phyloP scores from a whole-genome alignment of 2,113 vertebrate species.

The Tapirus terrestris region DNA sequence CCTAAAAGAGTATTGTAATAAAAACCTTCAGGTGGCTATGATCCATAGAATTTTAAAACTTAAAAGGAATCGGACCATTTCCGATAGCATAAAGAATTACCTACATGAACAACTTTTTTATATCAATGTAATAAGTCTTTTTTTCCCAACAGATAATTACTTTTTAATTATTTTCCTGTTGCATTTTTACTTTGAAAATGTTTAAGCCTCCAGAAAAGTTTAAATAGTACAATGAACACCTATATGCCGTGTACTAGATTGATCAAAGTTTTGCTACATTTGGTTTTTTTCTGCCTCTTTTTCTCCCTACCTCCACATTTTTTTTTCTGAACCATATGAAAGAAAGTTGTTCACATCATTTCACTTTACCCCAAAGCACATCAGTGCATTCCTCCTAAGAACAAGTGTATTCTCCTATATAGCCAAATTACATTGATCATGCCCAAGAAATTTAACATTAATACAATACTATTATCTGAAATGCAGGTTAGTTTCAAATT shows the following conservation, averaged over 20 bases:
- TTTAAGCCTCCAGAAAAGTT: constrained; percentile 3
- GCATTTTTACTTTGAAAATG: constrained; percentile 17
- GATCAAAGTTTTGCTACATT: neutral
- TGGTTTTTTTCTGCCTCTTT: constrained; percentile 2
- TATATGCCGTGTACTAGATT: neutral
- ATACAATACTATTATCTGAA: neutral
- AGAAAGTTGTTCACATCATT: neutral
- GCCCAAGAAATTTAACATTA: neutral
- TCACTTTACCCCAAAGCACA: neutral
- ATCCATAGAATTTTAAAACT: constrained; percentile 1
- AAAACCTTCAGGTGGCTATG: neutral
- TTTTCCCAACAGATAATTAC: neutral
- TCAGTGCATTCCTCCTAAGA: constrained; percentile 10
- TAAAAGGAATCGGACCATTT: constrained; percentile 6
- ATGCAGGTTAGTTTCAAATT: neutral
- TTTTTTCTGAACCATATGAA: constrained; percentile 1
- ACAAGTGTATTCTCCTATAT: neutral
- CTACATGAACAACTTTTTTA: neutral
- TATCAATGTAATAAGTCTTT: neutral
- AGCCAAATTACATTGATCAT: constrained; percentile 22
- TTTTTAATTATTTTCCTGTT: constrained; percentile 28
- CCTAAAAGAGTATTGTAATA: neutral
- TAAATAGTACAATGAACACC: neutral
- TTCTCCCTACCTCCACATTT: neutral
- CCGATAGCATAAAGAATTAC: neutral